Conservation (phyloP, 2,113 vertebrate species). For the Pelmatolapia mariae region DNA sequence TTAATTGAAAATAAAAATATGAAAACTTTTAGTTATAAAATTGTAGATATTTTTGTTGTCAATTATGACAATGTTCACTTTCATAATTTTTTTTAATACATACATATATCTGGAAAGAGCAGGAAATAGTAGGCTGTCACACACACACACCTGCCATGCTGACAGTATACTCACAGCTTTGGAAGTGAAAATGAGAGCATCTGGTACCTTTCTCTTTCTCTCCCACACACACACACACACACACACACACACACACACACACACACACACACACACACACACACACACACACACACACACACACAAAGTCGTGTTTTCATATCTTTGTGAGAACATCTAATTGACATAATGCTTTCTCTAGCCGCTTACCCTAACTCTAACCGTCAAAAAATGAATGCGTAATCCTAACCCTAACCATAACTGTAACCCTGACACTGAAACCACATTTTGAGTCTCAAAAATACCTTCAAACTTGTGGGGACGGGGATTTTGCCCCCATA, state of each 20-base stretch:
- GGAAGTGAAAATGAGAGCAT: slow-evolving; percentile 26
- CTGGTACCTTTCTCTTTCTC: background rate
- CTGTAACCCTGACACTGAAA: background rate
- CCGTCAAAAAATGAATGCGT: background rate
- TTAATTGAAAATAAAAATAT: background rate
- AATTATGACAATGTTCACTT: background rate
- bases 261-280: background rate
- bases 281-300: background rate
- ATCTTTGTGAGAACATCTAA: background rate
- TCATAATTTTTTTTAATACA: background rate
- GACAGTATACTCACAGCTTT: background rate
- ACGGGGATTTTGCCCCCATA: background rate
- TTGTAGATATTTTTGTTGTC: background rate
- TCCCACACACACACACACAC: background rate
- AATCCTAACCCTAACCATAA: background rate
- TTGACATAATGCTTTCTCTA: background rate
- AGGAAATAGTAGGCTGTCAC: background rate
- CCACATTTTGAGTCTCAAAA: background rate
- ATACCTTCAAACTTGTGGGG: background rate
- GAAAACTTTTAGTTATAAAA: background rate
- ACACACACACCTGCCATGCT: background rate
- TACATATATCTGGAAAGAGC: background rate
- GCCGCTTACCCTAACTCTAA: background rate
- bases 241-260: background rate
- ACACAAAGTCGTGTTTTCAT: background rate